These are phyloP conservation scores for Nerophis ophidion DNA, from an alignment of 2,113 vertebrate species.

Conservation along the genomic window DNA sequence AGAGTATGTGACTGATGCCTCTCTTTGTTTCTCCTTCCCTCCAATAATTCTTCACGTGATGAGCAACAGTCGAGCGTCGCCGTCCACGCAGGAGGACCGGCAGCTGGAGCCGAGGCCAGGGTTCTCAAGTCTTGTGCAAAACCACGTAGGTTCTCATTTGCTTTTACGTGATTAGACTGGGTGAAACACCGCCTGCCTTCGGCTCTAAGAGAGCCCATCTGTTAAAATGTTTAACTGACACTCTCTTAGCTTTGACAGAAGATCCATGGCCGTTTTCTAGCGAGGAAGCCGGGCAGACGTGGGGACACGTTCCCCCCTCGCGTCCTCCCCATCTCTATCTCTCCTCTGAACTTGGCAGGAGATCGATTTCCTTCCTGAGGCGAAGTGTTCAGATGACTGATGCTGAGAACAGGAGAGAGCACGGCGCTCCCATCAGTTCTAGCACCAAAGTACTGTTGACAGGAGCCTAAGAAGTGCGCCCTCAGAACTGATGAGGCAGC, in stretches of 20 bases:
- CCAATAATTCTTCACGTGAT: slow-evolving; percentile 4
- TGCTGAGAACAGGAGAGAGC: slow-evolving; percentile 49
- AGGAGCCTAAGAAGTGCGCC: slow-evolving; percentile 52
- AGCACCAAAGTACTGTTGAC: slow-evolving; percentile 58
- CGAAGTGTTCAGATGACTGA: slow-evolving; percentile 62
- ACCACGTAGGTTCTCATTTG: slow-evolving; percentile 16
- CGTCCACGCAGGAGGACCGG: not conserved
- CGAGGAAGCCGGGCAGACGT: slow-evolving; percentile 54
- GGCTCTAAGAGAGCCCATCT: slow-evolving; percentile 27
- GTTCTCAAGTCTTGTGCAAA: slow-evolving; percentile 20
- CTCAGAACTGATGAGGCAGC: slow-evolving; percentile 61
- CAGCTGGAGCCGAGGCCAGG: slow-evolving; percentile 14
- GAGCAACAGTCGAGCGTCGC: not conserved
- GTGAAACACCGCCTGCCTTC: slow-evolving; percentile 24
- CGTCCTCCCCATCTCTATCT: slow-evolving; percentile 22
- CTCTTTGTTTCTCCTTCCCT: not conserved
- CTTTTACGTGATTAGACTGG: slow-evolving; percentile 39
- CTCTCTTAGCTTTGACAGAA: slow-evolving; percentile 48
- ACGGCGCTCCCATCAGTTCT: slow-evolving; percentile 51
- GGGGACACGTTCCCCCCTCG: slow-evolving; percentile 14
- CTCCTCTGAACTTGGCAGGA: slow-evolving; percentile 54
- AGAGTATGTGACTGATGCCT: not conserved
- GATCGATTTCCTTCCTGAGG: slow-evolving; percentile 64
- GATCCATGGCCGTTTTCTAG: slow-evolving; percentile 59
- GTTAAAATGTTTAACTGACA: slow-evolving; percentile 47